Percentiles rank a stretch among this genome's conserved stretches.
Conservation (phyloP, 2,888 invertebrate species). For the Drosophila cognata region DNA sequence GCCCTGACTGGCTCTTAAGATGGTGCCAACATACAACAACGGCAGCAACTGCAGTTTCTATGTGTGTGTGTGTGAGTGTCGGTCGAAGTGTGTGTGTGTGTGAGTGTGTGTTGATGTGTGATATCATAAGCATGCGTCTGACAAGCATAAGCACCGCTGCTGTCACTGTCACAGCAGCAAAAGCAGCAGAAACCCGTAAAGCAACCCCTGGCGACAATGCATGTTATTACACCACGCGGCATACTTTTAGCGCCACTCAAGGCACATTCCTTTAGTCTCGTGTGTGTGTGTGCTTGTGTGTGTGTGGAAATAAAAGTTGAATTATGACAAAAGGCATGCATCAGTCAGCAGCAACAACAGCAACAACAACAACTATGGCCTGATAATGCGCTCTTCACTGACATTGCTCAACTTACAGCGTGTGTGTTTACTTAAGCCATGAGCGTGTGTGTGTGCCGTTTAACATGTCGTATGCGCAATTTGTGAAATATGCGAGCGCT, state of each 20-base stretch:
- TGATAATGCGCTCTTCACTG: conserved; percentile 70
- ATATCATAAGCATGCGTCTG: conserved; percentile 74
- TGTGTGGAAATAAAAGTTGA: conserved; percentile 72
- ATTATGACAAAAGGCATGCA: conserved; percentile 73
- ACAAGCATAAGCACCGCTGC: conserved; percentile 76
- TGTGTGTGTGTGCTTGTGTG: conserved; percentile 27
- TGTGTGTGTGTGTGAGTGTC: conserved; percentile 27
- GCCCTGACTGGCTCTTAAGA: conserved; percentile 25
- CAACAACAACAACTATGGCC: conserved; percentile 50
- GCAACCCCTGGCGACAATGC: conserved; percentile 51
- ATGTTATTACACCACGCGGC: conserved; percentile 75
- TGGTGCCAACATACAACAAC: conserved; percentile 27
- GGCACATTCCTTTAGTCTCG: conserved; percentile 54
- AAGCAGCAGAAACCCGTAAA: neutral
- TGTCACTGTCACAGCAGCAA: conserved; percentile 68
- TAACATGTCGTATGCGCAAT: conserved; percentile 79
- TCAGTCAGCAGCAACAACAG: conserved; percentile 39
- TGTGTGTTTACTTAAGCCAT: conserved; percentile 39
- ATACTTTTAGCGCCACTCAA: conserved; percentile 77
- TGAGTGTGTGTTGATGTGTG: conserved; percentile 54
- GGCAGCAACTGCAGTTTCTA: conserved; percentile 33
- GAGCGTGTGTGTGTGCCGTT: conserved; percentile 47
- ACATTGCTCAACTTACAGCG: conserved; percentile 46
- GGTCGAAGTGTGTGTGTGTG: conserved; percentile 44
- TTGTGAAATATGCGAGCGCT: conserved; percentile 73